Conservation (phyloP, 2,797 vertebrate species). For the Cetoscarus ocellatus region DNA sequence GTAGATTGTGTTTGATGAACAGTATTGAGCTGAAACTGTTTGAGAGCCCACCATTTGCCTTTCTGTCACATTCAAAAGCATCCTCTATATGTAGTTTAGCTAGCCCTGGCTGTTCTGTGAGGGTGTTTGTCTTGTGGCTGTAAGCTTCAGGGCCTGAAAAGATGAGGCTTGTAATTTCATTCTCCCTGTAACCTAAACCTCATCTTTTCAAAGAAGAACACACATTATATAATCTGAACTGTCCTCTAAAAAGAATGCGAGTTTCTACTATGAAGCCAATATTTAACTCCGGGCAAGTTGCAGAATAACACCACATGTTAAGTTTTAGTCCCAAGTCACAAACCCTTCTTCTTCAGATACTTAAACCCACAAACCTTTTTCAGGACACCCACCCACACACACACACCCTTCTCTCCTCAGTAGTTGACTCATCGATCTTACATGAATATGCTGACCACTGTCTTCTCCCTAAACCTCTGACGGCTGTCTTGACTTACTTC, state of each 20-base stretch:
- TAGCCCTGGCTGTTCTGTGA: slow-evolving; percentile 47
- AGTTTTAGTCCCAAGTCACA: slow-evolving; percentile 11
- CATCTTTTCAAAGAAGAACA: slow-evolving; percentile 13
- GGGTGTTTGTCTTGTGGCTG: slow-evolving; percentile 53
- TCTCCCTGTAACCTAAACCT: slow-evolving; percentile 25
- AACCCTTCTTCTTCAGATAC: slow-evolving; percentile 1
- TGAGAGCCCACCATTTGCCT: slow-evolving; percentile 68
- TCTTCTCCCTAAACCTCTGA: slow-evolving; percentile 25
- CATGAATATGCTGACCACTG: slow-evolving; percentile 50
- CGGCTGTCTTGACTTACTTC: slow-evolving; percentile 57
- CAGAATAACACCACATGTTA: slow-evolving; percentile 8
- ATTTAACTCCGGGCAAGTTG: slow-evolving; percentile 27
- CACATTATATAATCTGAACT: slow-evolving; percentile 26
- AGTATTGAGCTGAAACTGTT: slow-evolving; percentile 75
- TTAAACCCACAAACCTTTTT: slow-evolving; percentile 17
- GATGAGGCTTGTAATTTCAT: slow-evolving; percentile 49
- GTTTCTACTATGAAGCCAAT: slow-evolving; percentile 13
- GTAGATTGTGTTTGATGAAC: slow-evolving; percentile 73
- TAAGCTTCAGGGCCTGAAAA: slow-evolving; percentile 1
- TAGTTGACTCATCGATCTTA: slow-evolving; percentile 35
- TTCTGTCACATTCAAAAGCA: slow-evolving; percentile 78
- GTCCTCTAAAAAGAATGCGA: slow-evolving; percentile 6
- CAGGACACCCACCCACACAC: neutral
- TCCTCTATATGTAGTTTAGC: slow-evolving; percentile 60
- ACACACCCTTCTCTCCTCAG: neutral